Conservation (phyloP, 2,797 vertebrate genomes). For the Pseudotriccus pelzelni region DNA sequence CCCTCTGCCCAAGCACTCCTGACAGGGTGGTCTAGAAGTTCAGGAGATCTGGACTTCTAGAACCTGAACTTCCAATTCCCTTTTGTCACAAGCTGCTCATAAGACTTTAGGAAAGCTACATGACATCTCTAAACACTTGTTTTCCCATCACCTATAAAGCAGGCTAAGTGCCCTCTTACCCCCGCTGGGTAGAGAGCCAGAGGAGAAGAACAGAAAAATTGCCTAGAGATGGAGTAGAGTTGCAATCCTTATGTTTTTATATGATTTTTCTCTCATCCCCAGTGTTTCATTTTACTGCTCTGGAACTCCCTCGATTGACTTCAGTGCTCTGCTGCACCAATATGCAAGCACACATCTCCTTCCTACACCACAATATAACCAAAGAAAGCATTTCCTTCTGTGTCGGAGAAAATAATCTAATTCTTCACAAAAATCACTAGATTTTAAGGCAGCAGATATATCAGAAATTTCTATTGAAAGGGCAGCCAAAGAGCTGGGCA, state of each 20-base stretch:
- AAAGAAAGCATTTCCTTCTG: neutral
- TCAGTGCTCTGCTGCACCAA: neutral
- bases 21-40: neutral
- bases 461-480: neutral
- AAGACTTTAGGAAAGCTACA: neutral
- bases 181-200: neutral
- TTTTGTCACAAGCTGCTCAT: neutral
- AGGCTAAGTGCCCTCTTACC: neutral
- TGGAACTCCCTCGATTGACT: neutral
- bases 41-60: neutral
- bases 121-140: neutral
- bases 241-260: neutral
- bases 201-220: neutral
- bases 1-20: neutral
- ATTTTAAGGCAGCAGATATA: neutral
- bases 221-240: neutral
- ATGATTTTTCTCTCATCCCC: neutral
- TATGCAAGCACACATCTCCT: neutral
- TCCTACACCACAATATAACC: neutral
- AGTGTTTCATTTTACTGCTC: neutral
- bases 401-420: neutral
- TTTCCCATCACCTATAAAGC: neutral
- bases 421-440: neutral
- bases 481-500: neutral
- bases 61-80: neutral